Evolutionary conservation across 1,140 invertebrate genomes (phyloP), one percentile per base, ranked within the genome.

Genomic region (Rhagoletis zephyria): DNA sequence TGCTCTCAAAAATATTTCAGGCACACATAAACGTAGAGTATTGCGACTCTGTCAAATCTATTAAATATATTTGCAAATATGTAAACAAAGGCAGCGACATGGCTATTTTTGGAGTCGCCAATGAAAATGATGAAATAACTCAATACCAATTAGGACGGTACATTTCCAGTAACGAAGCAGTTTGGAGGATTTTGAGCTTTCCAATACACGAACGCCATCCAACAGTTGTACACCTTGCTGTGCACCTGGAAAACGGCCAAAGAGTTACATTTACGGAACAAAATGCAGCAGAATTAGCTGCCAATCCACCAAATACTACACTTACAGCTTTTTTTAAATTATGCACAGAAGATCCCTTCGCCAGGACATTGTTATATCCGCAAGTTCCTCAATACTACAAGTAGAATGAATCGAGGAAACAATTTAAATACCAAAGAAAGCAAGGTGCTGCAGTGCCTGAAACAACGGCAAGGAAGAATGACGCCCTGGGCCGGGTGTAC

Each of bases 1-100:
- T 90, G n/a, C 81, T 90, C 6, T 89, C 67, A 30, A 30, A 30
- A 30, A 30, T 30, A 30, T 30, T 30, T 30, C 30, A 30, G 30
- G 30, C 30, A 30, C 30, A 30, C 30, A 30, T 30, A 30, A 30
- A 30, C 30, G 30, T 30, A 30, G 30, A 30, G 30, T 30, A 30
- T 30, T 30, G 30, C 30, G 30, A 30, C 30, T 30, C 30, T 30
- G 30, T 30, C 30, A 30, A 30, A 30, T 30, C 30, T 30, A 30
- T 30, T 30, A 30, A 30, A 30, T 30, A 30, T 30, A 30, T 30
- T 30, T 30, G 30, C 30, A 30, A 30, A 30, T 30, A 30, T 30
- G 30, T 30, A 30, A 30, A 30, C 30, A 30, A 30, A 30, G 30
- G 30, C 30, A 30, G 30, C 30, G 30, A 30, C 30, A 30, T 30